A percentile compares a stretch with the other conserved stretches of the same genome.
Conservation (phyloP, 2,797 vertebrate genomes). For the Hyperoplus immaculatus region DNA sequence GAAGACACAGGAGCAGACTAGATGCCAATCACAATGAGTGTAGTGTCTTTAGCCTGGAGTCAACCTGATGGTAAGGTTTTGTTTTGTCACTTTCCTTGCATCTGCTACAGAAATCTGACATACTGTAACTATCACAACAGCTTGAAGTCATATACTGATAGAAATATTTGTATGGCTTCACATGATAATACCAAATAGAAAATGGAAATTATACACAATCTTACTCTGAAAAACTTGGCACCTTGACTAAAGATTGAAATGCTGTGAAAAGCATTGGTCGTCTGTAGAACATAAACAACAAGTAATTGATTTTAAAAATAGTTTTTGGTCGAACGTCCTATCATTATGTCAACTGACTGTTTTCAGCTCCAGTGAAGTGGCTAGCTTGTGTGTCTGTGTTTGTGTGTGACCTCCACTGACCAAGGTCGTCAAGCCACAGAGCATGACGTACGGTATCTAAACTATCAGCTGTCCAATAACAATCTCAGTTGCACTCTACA, state of each 20-base stretch:
- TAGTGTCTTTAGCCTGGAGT: constrained; percentile 45
- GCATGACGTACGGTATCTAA: neutral
- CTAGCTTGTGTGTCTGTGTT: neutral
- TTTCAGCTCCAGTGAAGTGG: neutral
- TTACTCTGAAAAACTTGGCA: neutral
- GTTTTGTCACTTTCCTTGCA: constrained; percentile 11
- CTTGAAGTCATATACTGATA: neutral
- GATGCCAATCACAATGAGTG: constrained; percentile 59
- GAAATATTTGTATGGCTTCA: neutral
- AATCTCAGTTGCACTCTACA: neutral
- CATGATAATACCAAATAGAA: neutral
- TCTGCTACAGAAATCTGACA: neutral
- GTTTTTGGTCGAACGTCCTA: neutral
- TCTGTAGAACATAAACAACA: no score
- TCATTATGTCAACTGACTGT: neutral
- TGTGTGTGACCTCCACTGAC: constrained; percentile 2
- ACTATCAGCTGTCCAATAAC: neutral
- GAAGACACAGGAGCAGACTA: constrained; percentile 16
- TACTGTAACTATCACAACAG: constrained; percentile 10
- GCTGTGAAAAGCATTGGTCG: neutral
- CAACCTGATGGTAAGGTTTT: constrained; percentile 12
- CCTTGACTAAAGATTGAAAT: neutral
- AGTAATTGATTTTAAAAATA: neutral
- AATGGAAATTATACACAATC: neutral
- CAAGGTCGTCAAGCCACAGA: neutral